Conservation (phyloP, 2,113 vertebrate genomes). For the Pygoscelis antarcticus region DNA sequence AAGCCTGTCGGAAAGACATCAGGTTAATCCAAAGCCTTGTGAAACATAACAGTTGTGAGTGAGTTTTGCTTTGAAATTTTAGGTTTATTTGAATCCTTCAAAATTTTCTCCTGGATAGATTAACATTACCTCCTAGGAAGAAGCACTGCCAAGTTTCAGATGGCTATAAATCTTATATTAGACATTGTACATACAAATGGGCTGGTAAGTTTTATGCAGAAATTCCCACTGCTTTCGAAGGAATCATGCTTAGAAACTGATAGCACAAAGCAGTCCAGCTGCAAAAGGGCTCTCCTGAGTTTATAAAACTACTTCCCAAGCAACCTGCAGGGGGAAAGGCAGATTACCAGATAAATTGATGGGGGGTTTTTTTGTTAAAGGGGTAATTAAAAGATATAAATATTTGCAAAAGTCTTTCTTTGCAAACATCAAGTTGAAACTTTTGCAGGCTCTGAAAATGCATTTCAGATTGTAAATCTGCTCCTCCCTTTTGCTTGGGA, state of each 20-base stretch:
- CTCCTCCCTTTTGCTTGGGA: constrained; percentile 30
- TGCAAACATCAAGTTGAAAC: neutral
- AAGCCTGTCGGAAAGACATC: neutral
- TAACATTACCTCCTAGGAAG: neutral
- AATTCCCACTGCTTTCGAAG: constrained; percentile 13
- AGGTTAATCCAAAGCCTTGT: neutral
- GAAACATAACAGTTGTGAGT: neutral
- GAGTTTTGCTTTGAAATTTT: neutral
- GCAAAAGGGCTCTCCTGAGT: neutral
- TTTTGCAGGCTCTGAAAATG: constrained; percentile 19
- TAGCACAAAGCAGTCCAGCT: constrained; percentile 23
- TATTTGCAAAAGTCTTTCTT: neutral
- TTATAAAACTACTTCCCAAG: constrained; percentile 41
- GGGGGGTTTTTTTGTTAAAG: neutral
- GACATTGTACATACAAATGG: neutral
- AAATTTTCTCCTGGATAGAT: neutral
- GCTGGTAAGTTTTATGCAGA: neutral
- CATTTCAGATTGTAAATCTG: constrained; percentile 11
- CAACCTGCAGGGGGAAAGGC: neutral
- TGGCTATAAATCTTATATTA: neutral
- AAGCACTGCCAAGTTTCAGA: neutral
- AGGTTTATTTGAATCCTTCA: neutral
- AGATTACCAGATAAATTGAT: neutral
- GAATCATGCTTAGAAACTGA: constrained; percentile 29
- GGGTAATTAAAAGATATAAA: neutral